Base-by-base conservation (phyloP, 2,113 vertebrate species). In the Orientallactaga bullata region DNA sequence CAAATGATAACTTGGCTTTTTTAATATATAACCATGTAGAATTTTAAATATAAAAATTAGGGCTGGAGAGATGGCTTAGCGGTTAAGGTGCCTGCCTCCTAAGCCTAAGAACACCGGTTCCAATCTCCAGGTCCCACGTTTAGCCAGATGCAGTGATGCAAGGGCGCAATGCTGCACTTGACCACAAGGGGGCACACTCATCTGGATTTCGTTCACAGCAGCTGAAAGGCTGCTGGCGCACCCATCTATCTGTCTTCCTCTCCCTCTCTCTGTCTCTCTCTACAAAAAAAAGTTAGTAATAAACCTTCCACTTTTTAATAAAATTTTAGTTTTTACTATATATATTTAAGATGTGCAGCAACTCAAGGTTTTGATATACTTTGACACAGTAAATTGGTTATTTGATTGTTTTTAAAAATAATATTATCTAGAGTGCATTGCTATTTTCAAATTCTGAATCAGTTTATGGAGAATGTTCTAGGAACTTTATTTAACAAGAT, bases 11-110 rank as follows among this genome's bases (percentile, higher is more conserved):
- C 1, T 63, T 68, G 12, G 10, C 24, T 76, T 93, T 85, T 24
- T 32, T 79, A 1, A 51, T 47, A 24, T 7, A 51, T 47, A 89
- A 60, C 42, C 81, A 88, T 37, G 32, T 18, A 61, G 17, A 94
- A 80, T 37, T 84, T 77, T 74, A 85, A 79, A 71, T 51, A 26
- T 85, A 90, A 85, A 93, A n/a, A n/a, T n/a, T n/a, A n/a, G n/a
- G n/a, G n/a, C n/a, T n/a, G n/a, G n/a, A n/a, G n/a, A n/a, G n/a
- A n/a, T n/a, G n/a, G n/a, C n/a, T n/a, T n/a, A n/a, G n/a, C n/a
- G n/a, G n/a, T n/a, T n/a, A n/a, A n/a, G n/a, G n/a, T n/a, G n/a
- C n/a, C n/a, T n/a, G n/a, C n/a, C n/a, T n/a, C n/a, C n/a, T n/a
- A n/a, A n/a, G n/a, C n/a, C n/a, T n/a, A n/a, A n/a, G n/a, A n/a